phyloP scores from a whole-genome alignment of 2,797 vertebrate genomes.

The Periophthalmus magnuspinnatus region DNA sequence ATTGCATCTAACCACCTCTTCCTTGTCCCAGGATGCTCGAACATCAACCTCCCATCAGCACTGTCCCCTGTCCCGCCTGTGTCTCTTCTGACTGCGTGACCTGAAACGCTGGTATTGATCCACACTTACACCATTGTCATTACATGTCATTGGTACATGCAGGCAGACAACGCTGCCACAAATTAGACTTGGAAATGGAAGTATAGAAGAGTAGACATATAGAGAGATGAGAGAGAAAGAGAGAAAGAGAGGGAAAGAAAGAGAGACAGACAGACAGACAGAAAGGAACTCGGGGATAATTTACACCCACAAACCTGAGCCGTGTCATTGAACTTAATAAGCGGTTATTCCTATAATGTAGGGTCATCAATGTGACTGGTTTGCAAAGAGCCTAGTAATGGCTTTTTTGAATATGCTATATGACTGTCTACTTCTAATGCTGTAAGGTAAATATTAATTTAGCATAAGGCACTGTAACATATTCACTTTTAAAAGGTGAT shows the following conservation, averaged over 20 bases:
- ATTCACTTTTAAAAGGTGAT: not conserved
- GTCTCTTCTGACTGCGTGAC: constrained; percentile 12
- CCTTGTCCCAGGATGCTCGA: constrained; percentile 18
- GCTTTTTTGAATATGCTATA: not conserved
- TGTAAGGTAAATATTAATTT: constrained; percentile 21
- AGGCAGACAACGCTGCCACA: constrained; percentile 24
- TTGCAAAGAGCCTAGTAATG: constrained; percentile 27
- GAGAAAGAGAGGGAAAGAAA: not conserved
- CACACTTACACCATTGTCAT: constrained; percentile 35
- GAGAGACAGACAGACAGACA: not conserved
- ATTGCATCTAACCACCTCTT: constrained; percentile 27
- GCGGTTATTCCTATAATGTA: constrained; percentile 10
- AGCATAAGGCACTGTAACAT: not conserved
- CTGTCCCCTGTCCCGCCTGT: constrained; percentile 9
- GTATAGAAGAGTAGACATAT: not conserved
- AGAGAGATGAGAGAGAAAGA: not conserved
- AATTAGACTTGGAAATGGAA: constrained; percentile 20
- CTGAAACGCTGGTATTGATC: constrained; percentile 42
- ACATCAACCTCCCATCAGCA: constrained; percentile 41
- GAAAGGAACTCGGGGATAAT: constrained; percentile 1
- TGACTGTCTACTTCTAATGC: not conserved
- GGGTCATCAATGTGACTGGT: constrained; percentile 20
- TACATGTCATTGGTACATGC: constrained; percentile 44
- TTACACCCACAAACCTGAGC: constrained; percentile 18
- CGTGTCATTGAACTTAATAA: constrained; percentile 14